These are phyloP conservation scores for Trissonchulus latispiculum DNA, from an alignment of 2,888 invertebrate genomes.

Conservation along the genomic window DNA sequence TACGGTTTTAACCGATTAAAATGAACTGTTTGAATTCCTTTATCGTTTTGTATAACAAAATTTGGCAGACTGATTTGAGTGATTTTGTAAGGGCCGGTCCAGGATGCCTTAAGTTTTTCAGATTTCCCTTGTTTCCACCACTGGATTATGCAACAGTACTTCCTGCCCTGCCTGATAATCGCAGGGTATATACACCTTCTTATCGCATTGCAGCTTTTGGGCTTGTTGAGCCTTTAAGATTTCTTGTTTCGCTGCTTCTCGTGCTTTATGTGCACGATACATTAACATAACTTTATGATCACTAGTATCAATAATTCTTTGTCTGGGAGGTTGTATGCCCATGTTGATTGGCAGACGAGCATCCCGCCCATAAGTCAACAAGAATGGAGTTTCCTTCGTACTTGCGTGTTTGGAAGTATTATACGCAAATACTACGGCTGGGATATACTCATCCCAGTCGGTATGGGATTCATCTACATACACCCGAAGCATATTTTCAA, in stretches of 20 bases:
- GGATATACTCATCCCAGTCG: conserved; percentile 26
- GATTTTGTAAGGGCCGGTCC: neutral
- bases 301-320: neutral
- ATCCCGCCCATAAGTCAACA: conserved; percentile 13
- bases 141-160: neutral
- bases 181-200: neutral
- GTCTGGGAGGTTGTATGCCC: neutral
- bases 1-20: conserved; percentile 3
- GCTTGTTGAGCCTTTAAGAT: neutral
- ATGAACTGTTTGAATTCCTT: neutral
- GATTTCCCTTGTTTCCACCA: neutral
- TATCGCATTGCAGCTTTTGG: neutral
- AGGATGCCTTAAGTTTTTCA: neutral
- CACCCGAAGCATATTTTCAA: conserved; percentile 22
- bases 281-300: neutral
- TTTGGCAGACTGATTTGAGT: neutral
- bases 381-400: conserved; percentile 22
- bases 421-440: conserved; percentile 21
- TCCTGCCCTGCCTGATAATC: neutral
- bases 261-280: neutral
- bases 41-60: neutral
- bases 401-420: conserved; percentile 23
- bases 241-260: neutral
- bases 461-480: conserved; percentile 7
- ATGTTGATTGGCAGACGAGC: conserved; percentile 9